These are phyloP conservation scores for Lamellibrachia satsuma DNA, from an alignment of 2,888 invertebrate species.

Conservation along the genomic window DNA sequence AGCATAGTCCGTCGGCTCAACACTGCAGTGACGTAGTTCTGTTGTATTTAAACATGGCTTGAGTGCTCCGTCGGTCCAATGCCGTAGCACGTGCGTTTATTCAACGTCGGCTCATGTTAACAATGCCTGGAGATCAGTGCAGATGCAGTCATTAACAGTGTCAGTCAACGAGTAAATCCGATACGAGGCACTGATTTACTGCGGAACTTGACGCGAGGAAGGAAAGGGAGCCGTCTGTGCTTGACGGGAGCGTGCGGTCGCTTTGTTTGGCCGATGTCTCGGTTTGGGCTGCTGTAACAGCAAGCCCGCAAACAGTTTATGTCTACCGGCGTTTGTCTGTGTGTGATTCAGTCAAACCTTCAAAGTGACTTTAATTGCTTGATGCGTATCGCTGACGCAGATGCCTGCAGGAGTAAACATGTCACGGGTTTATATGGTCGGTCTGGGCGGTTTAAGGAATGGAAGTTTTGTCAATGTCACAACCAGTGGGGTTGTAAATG, in stretches of 20 bases:
- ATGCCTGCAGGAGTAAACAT: background rate
- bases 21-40: background rate
- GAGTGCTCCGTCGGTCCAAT: background rate
- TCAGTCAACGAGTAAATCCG: background rate
- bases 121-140: background rate
- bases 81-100: background rate
- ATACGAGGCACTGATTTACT: constrained; percentile 9
- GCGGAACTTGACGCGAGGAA: background rate
- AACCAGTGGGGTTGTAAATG: background rate
- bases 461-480: background rate
- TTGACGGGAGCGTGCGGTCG: background rate
- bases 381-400: background rate
- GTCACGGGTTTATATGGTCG: background rate
- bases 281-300: background rate
- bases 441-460: background rate
- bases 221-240: background rate
- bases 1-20: background rate
- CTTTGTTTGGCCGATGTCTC: background rate
- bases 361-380: background rate
- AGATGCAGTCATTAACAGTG: background rate
- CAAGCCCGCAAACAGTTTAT: background rate
- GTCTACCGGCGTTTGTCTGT: background rate
- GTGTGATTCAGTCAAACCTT: background rate
- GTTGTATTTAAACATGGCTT: background rate
- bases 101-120: background rate